These are phyloP conservation scores for Tichodroma muraria DNA, from an alignment of 2,113 vertebrate genomes.

Conservation along the genomic window DNA sequence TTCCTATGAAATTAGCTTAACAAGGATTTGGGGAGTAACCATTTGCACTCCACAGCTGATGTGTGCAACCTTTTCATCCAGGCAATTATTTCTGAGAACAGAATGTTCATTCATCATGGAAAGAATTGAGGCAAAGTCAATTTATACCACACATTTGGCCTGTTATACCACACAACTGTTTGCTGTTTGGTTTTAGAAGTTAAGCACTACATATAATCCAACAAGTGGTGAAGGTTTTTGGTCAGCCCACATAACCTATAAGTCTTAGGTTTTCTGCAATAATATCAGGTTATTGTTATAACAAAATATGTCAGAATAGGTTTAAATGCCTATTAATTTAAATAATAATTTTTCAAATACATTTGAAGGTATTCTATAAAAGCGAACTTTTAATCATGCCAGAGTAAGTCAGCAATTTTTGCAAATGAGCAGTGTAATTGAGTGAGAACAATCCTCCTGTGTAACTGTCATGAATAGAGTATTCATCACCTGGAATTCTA, in stretches of 20 bases:
- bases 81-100: conserved; percentile 63
- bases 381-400: background rate
- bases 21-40: conserved; percentile 15
- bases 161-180: background rate
- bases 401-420: background rate
- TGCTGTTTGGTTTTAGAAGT: conserved; percentile 7
- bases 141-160: conserved; percentile 4
- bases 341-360: background rate
- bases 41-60: background rate
- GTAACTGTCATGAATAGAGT: background rate
- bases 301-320: background rate
- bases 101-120: conserved; percentile 50
- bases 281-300: background rate
- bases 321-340: background rate
- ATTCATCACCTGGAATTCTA: background rate
- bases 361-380: background rate
- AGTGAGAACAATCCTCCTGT: background rate
- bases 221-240: background rate
- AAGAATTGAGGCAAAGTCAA: background rate
- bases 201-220: background rate
- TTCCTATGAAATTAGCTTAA: conserved; percentile 42
- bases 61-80: conserved; percentile 32
- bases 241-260: background rate
- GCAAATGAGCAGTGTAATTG: background rate
- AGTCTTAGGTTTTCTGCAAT: background rate